These are phyloP conservation scores for Himantopus leucocephalus DNA, from an alignment of 2,113 vertebrate genomes.

Conservation along the genomic window DNA sequence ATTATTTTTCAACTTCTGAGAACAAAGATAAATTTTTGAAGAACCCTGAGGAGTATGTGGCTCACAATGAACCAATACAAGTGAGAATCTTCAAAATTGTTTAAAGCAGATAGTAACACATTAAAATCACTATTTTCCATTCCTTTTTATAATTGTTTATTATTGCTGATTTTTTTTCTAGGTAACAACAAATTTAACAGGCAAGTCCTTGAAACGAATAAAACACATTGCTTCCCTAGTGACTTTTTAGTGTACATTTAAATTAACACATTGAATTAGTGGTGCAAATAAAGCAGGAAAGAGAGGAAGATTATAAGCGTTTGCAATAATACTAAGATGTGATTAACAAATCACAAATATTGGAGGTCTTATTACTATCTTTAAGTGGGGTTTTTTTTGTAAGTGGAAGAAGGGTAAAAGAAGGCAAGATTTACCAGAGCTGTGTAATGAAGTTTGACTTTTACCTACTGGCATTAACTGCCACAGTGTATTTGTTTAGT, in stretches of 20 bases:
- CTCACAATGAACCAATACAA: constrained; percentile 79
- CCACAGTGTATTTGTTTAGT: not conserved
- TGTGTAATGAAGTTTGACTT: not conserved
- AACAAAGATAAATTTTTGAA: constrained; percentile 83
- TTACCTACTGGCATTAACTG: not conserved
- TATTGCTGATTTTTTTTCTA: not conserved
- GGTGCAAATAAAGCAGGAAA: not conserved
- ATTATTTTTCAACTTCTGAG: constrained; percentile 84
- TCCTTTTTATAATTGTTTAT: not conserved
- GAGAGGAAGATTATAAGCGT: not conserved
- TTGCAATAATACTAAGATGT: not conserved
- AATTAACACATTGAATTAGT: not conserved
- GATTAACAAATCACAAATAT: not conserved
- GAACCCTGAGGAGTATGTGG: constrained; percentile 81
- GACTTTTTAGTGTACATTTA: not conserved
- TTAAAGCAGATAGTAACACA: not conserved
- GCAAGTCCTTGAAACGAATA: not conserved
- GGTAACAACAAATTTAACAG: not conserved
- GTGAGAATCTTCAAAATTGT: constrained; percentile 65
- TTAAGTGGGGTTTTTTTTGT: not conserved
- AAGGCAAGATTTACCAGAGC: not conserved
- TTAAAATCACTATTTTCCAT: not conserved
- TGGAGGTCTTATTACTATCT: not conserved
- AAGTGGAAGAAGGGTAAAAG: not conserved
- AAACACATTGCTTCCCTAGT: not conserved